These are phyloP conservation scores for Muscidifurax raptorellus DNA, from an alignment of 1,140 invertebrate genomes.

Conservation along the genomic window DNA sequence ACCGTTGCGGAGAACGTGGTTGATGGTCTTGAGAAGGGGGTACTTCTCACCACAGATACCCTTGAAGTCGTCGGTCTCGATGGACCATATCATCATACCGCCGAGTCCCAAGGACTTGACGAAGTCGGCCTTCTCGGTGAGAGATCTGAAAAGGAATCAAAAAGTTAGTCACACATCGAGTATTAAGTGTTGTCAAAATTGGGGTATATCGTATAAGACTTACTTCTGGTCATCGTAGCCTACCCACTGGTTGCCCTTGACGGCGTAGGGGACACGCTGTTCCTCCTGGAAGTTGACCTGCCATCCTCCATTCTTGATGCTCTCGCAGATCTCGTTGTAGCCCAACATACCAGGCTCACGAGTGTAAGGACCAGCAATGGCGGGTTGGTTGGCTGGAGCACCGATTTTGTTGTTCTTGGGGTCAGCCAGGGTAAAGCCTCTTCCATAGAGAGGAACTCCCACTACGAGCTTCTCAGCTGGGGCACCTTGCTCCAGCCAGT, in stretches of 20 bases:
- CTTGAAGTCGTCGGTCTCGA: conserved; percentile 43
- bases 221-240: conserved; percentile 58
- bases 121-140: conserved; percentile 10
- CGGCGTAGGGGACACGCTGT: conserved; percentile 70
- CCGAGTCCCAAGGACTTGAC: conserved; percentile 7
- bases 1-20: neutral
- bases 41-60: conserved; percentile 37
- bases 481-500: conserved; percentile 77
- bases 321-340: conserved; percentile 66
- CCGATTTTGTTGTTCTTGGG: conserved; percentile 65
- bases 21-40: conserved; percentile 21
- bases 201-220: too few species aligned
- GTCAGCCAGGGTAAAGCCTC: conserved; percentile 78
- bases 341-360: conserved; percentile 71
- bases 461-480: conserved; percentile 78
- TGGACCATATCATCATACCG: conserved; percentile 35
- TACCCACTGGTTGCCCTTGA: conserved; percentile 70
- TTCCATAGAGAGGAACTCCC: conserved; percentile 83
- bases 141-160: conserved; percentile 6
- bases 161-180: neutral
- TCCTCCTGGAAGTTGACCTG: conserved; percentile 56
- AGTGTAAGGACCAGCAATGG: conserved; percentile 72
- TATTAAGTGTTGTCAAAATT: too few species aligned
- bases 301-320: conserved; percentile 55
- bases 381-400: conserved; percentile 63